Evolutionary conservation across 2,113 vertebrate species (phyloP), one percentile per base, ranked within the genome.

Genomic region (Synodontis membranacea): DNA sequence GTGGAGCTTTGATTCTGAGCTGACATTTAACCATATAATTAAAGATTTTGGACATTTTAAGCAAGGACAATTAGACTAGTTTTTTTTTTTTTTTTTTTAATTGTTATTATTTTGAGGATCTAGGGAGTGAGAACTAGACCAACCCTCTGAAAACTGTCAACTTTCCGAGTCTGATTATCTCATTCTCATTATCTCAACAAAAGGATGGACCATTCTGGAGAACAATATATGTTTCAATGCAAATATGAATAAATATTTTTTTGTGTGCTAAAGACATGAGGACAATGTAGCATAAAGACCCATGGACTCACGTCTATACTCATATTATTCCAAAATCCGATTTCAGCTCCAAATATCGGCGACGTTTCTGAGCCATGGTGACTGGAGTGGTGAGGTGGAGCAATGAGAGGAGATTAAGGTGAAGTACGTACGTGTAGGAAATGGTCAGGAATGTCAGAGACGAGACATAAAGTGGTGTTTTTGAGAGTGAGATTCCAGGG

Each of bases 1-100:
- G 56, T 34, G 46, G 42, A 79, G 19, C 37, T 64, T 58, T 37
- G 64, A 76, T 34, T 56, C 86, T 56, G 17, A 74, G 58, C 76
- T 86, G n/a, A 68, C 64, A 80, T 21, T 19, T 48, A 82, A 70
- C 19, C 28, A 72, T 25, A 66, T 79, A 66, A 83, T 84, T 54
- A 75, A 46, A 79, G 39, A 37, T 76, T 74, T 82, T 14, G 25
- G 28, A 44, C 14, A 56, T 62, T 66, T 86, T 72, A 56, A 84
- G 78, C 28, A 58, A 80, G 39, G 5, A 1, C 6, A 1, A 9
- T 76, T 48, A 76, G 39, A 28, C 1, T 37, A 15, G 2, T 1
- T 25, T 25, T 25, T 58, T 62, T 64, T 62, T 14, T 62, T 34
- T 9, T 66, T 17, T 17, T 74, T 39, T n/a, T n/a, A n/a, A 70